Base-by-base conservation (phyloP, 2,113 vertebrate genomes). In the Elgaria multicarinata region DNA sequence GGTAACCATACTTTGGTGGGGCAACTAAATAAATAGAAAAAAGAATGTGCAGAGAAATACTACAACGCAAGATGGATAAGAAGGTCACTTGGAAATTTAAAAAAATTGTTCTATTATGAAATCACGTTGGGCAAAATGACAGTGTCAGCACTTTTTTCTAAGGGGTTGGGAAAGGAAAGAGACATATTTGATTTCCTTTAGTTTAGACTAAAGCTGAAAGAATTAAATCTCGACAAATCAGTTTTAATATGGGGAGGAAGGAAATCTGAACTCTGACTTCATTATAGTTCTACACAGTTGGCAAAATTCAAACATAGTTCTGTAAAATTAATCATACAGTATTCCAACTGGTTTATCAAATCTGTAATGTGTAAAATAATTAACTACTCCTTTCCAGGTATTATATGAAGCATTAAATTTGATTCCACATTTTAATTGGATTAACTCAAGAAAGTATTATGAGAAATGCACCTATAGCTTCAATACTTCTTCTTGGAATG, bases 391-490 rank as follows among this genome's bases (percentile, higher is more conserved):
- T 74, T 86, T 58, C 67, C 71, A 75, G 72, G 53, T 58, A 86
- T 86, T 58, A 76, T 55, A 69, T 75, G n/a, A 53, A 55, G 20
- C 69, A 74, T 85, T 85, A 74, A 72, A 86, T 76, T 50, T 86
- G 71, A 86, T 75, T 75, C 36, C 84, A 72, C 33, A 74, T 75
- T 86, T 83, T 33, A 58, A 36, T 86, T 42, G n/a, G 42, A 13
- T 75, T 75, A 86, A 20, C 58, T 28, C 28, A 75, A 39, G 26
- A 62, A 42, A 55, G 18, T 20, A n/a, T 26, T 75, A 42, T 62
- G 84, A 33, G 71, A 62, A 75, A 76, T 86, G 50, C 16, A 69
- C 28, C 31, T 50, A 84, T 6, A 44, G 8, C 64, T 83, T 83
- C 62, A 67, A 18, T 83, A 46, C 58, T 22, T 20, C 36, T n/a